Evolutionary conservation across 2,888 invertebrate species (phyloP).

Genomic region (Monochamus alternatus): DNA sequence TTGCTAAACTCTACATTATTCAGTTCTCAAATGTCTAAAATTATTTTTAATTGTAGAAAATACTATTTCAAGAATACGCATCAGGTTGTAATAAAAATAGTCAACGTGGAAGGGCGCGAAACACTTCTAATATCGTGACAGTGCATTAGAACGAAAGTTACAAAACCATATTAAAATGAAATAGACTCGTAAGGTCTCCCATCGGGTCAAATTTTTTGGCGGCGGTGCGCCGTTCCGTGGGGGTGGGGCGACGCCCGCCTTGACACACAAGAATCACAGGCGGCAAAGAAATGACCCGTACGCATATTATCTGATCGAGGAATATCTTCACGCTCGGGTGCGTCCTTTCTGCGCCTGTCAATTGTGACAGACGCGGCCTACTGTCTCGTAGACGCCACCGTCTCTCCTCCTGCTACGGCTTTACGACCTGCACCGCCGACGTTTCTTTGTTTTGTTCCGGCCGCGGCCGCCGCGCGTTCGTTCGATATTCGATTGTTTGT

Average conservation of each 20-base stretch:
- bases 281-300: constrained; percentile 65
- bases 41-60: too few relatives aligned
- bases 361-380: constrained; percentile 61
- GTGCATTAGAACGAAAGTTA: too few relatives aligned
- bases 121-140: too few relatives aligned
- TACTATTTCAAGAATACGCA: too few relatives aligned
- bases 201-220: neutral
- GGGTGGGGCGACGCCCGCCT: constrained; percentile 42
- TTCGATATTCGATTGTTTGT: constrained; percentile 35
- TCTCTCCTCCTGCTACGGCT: constrained; percentile 24
- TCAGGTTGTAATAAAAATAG: too few relatives aligned
- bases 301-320: constrained; percentile 64
- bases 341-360: constrained; percentile 64
- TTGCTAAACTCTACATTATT: too few relatives aligned
- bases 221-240: constrained; percentile 3
- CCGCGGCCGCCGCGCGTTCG: constrained; percentile 21
- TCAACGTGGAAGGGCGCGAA: too few relatives aligned
- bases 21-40: too few relatives aligned
- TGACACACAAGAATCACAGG: constrained; percentile 56
- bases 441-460: constrained; percentile 41
- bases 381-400: constrained; percentile 52
- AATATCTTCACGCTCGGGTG: constrained; percentile 65
- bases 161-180: neutral
- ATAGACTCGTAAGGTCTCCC: neutral
- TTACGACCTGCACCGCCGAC: constrained; percentile 46